Conservation (phyloP, 1,140 invertebrate genomes). For the Plodia interpunctella region DNA sequence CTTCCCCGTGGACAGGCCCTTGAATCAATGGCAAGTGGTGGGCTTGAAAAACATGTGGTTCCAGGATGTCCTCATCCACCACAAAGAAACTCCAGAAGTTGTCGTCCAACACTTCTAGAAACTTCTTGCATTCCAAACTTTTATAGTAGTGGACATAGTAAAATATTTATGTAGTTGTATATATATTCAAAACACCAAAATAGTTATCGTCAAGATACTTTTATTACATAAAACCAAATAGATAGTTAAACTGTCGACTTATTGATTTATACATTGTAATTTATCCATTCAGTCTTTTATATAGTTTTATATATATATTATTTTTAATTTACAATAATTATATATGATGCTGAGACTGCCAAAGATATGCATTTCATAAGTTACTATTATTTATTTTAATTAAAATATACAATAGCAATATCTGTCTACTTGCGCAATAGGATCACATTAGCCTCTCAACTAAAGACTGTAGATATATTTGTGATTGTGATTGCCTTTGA, state of each 20-base stretch:
- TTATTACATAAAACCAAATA: too few species aligned
- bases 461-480: too few species aligned
- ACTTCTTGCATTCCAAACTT: too few species aligned
- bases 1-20: slow-evolving; percentile 81
- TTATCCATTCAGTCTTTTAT: too few species aligned
- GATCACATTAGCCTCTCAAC: background rate
- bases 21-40: slow-evolving; percentile 76
- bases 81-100: slow-evolving; percentile 77
- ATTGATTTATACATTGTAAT: too few species aligned
- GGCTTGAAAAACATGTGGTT: slow-evolving; percentile 78
- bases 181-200: too few species aligned
- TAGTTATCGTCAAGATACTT: background rate
- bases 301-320: too few species aligned
- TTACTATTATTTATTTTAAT: too few species aligned
- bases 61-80: slow-evolving; percentile 80
- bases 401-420: background rate
- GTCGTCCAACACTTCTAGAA: slow-evolving; percentile 22
- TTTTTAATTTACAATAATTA: background rate
- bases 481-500: too few species aligned
- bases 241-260: too few species aligned
- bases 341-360: background rate
- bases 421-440: background rate
- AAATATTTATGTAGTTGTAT: too few species aligned
- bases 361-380: background rate
- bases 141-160: too few species aligned